These are phyloP conservation scores for Pseudochirops corinnae DNA, from an alignment of 2,797 vertebrate species.

Conservation along the genomic window DNA sequence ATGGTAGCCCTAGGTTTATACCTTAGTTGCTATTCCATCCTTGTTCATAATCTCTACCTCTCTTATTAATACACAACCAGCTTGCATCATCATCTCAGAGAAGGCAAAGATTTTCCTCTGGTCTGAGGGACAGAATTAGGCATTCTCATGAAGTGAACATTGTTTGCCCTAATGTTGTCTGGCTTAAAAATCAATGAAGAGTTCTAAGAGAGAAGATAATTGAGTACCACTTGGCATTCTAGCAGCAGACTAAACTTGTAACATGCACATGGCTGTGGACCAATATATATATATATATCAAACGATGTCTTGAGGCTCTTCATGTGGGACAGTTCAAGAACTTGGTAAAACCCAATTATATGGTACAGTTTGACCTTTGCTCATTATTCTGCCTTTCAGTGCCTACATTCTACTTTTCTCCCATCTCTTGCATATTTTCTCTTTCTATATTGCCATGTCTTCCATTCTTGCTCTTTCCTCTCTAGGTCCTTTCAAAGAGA, in stretches of 20 bases:
- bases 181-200: background rate
- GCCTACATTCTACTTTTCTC: background rate
- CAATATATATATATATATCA: background rate
- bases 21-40: background rate
- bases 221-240: background rate
- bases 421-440: background rate
- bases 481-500: background rate
- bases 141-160: background rate
- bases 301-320: background rate
- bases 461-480: background rate
- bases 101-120: background rate
- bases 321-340: background rate
- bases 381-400: background rate
- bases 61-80: background rate
- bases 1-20: background rate
- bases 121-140: background rate
- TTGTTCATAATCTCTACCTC: background rate
- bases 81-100: background rate
- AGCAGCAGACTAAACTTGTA: background rate
- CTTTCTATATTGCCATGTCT: background rate
- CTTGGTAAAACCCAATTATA: background rate
- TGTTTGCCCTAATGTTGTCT: background rate
- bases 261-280: background rate
- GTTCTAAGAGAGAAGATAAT: background rate
- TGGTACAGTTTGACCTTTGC: background rate